Percentiles rank a stretch among this genome's conserved stretches.
phyloP scores from a whole-genome alignment of 92 coral and sea anemone species.

The Anthopleura xanthogrammica region DNA sequence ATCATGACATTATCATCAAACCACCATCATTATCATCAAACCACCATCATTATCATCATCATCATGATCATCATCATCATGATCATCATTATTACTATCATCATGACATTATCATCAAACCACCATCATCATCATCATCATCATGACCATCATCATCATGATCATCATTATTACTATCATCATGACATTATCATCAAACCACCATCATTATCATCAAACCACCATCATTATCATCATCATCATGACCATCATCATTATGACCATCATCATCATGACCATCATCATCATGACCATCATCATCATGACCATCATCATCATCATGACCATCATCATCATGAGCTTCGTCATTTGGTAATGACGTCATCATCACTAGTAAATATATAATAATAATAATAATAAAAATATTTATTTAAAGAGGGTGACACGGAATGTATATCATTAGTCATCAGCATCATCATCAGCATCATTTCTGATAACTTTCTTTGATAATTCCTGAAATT shows the following conservation, averaged over 20 bases:
- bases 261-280: neutral
- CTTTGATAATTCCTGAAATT: neutral
- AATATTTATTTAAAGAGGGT: too few species aligned
- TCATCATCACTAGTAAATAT: neutral
- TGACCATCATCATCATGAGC: slow-evolving; percentile 22
- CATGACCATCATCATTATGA: neutral
- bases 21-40: neutral
- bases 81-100: neutral
- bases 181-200: neutral
- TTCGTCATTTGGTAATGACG: neutral
- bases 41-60: slow-evolving; percentile 3
- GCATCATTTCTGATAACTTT: neutral
- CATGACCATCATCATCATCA: neutral
- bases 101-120: neutral
- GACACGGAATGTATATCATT: too few species aligned
- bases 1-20: neutral
- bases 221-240: too few species aligned
- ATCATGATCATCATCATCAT: neutral
- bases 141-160: neutral
- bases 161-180: neutral
- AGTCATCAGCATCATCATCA: neutral
- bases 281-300: neutral
- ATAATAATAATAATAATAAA: too few species aligned
- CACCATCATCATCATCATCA: neutral
- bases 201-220: neutral